Evolutionary conservation across 2,888 invertebrate genomes (phyloP).

Genomic region (Tanytarsus gracilentus): DNA sequence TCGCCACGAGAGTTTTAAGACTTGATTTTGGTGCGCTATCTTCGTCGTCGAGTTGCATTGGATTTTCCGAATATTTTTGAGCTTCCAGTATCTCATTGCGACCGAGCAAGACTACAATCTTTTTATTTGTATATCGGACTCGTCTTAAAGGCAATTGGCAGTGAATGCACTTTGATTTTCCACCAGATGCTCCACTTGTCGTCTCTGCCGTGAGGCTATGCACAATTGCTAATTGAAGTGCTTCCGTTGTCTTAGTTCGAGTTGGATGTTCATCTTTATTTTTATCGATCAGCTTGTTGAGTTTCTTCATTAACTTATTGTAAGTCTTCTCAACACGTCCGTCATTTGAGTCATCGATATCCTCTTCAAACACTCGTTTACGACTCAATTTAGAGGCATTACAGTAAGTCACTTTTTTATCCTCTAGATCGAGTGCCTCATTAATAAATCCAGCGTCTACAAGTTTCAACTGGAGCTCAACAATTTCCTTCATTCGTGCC

Average conservation of each 20-base stretch:
- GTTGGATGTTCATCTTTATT: conserved; percentile 30
- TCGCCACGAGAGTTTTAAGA: conserved; percentile 50
- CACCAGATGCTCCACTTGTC: conserved; percentile 32
- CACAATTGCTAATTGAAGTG: conserved; percentile 37
- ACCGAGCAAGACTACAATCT: conserved; percentile 37
- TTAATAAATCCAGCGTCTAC: conserved; percentile 64
- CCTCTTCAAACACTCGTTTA: conserved; percentile 38
- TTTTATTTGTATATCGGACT: conserved; percentile 37
- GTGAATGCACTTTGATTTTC: conserved; percentile 37
- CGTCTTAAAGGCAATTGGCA: conserved; percentile 36
- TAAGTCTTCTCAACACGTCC: conserved; percentile 31
- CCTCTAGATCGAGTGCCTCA: conserved; percentile 60
- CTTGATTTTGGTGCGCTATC: conserved; percentile 33
- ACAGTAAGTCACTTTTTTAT: conserved; percentile 36
- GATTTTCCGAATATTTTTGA: conserved; percentile 29
- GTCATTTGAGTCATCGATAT: conserved; percentile 36
- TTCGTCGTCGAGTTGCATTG: conserved; percentile 35
- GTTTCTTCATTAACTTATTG: conserved; percentile 36
- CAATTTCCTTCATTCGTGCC: conserved; percentile 39
- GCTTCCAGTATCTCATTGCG: conserved; percentile 36
- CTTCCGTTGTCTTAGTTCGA: conserved; percentile 39
- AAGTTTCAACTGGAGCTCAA: conserved; percentile 56
- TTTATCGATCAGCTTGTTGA: conserved; percentile 40
- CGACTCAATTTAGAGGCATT: conserved; percentile 33
- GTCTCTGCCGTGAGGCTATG: conserved; percentile 36